Evolutionary conservation across 2,797 vertebrate species (phyloP).

Genomic region (Phrynocephalus forsythii): DNA sequence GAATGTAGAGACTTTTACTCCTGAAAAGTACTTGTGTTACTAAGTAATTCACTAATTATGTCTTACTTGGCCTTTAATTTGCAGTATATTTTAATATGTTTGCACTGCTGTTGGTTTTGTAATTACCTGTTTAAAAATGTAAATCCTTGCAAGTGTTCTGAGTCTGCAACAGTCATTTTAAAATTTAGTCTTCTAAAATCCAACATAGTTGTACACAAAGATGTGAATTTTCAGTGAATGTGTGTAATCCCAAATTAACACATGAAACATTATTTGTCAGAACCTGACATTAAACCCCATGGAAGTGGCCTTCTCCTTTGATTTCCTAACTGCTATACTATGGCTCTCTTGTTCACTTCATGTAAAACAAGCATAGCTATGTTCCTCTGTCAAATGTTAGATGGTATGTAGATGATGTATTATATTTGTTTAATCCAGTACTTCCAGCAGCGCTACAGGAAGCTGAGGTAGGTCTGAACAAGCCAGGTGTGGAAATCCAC

Average conservation of each 20-base stretch:
- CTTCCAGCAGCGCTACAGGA: not conserved
- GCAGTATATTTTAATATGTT: too few relatives aligned
- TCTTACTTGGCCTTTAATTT: too few relatives aligned
- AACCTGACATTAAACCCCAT: not conserved
- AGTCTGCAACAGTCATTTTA: too few relatives aligned
- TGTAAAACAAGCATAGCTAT: conserved; percentile 26
- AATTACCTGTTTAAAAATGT: too few relatives aligned
- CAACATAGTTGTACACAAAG: not conserved
- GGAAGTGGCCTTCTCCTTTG: conserved; percentile 11
- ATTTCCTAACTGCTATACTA: conserved; percentile 24
- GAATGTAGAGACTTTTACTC: too few relatives aligned
- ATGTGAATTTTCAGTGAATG: not conserved
- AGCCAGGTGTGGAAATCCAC: conserved; percentile 10
- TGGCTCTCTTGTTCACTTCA: conserved; percentile 32
- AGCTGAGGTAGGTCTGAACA: conserved; percentile 10
- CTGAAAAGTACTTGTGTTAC: too few relatives aligned
- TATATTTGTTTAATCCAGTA: conserved; percentile 14
- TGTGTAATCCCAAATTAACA: not conserved
- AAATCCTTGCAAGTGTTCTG: too few relatives aligned
- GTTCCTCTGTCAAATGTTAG: conserved; percentile 26
- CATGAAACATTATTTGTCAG: conserved; percentile 6
- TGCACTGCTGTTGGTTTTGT: too few relatives aligned
- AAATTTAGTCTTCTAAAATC: too few relatives aligned
- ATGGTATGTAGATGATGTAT: conserved; percentile 25
- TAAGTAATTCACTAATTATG: too few relatives aligned